Conservation (phyloP, 2,797 vertebrate species). For the Mareca strepera region DNA sequence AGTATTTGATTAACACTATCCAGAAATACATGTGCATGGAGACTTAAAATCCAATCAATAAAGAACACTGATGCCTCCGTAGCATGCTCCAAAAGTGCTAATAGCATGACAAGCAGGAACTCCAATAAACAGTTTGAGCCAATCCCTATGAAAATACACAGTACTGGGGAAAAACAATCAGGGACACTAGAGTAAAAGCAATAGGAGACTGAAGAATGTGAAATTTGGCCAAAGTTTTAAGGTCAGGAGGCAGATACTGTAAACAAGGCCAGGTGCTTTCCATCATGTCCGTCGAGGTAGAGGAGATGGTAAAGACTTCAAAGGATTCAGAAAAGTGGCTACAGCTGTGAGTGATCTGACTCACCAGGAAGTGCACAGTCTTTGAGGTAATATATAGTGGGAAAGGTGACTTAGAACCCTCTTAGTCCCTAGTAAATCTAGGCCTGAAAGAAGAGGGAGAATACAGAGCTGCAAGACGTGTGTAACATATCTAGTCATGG, state of each 20-base stretch:
- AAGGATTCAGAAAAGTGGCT: background rate
- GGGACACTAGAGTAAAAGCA: background rate
- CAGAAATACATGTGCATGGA: background rate
- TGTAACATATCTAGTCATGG: accelerated
- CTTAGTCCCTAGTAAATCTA: background rate
- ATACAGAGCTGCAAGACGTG: background rate
- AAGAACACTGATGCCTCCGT: background rate
- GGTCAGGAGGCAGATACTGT: background rate
- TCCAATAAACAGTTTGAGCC: background rate
- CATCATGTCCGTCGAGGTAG: background rate
- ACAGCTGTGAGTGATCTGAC: background rate
- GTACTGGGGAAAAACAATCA: background rate
- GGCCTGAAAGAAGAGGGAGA: background rate
- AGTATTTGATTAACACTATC: background rate
- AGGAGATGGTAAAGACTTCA: background rate
- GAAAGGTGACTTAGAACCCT: background rate
- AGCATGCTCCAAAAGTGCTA: background rate
- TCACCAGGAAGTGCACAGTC: background rate
- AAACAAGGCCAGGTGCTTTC: background rate
- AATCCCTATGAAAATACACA: accelerated
- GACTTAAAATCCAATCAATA: background rate
- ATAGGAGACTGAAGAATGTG: background rate
- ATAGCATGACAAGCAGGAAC: background rate
- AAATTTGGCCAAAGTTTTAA: background rate
- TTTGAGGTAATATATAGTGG: background rate